Conservation (phyloP, 1,140 invertebrate genomes). For the Bradynema listronoti region DNA sequence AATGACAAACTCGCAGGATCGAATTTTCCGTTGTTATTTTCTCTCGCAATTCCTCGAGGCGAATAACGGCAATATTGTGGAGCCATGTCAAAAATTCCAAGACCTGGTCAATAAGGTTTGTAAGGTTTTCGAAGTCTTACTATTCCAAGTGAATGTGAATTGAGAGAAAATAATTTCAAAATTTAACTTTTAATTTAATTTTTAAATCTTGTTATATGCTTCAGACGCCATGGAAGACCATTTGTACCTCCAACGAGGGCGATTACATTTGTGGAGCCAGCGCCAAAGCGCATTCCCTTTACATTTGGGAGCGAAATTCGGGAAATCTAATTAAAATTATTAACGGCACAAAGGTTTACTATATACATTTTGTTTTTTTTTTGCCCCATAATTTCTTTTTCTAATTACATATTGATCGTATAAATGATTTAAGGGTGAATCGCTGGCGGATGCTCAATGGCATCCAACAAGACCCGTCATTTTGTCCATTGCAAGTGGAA, state of each 20-base stretch:
- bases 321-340: constrained; percentile 98
- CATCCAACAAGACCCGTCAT: constrained; percentile 85
- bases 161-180: neutral
- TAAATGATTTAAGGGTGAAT: too few species aligned
- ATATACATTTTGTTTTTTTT: too few species aligned
- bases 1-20: constrained; percentile 37
- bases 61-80: constrained; percentile 15
- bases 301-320: constrained; percentile 96
- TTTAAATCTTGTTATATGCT: neutral
- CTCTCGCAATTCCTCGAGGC: constrained; percentile 28
- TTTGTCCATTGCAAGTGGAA: constrained; percentile 67
- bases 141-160: neutral
- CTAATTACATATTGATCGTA: too few species aligned
- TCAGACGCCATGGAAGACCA: constrained; percentile 85
- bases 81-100: constrained; percentile 36
- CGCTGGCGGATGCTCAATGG: constrained; percentile 65
- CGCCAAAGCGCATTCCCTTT: constrained; percentile 87
- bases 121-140: constrained; percentile 11
- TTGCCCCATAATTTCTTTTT: too few species aligned
- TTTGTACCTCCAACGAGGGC: constrained; percentile 97
- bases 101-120: constrained; percentile 44
- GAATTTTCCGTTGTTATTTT: constrained; percentile 33
- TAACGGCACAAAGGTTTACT: constrained; percentile 97
- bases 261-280: constrained; percentile 98
- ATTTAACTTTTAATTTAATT: too few species aligned